Base-by-base conservation (phyloP, 1,140 invertebrate species). In the Nebria ingens region DNA sequence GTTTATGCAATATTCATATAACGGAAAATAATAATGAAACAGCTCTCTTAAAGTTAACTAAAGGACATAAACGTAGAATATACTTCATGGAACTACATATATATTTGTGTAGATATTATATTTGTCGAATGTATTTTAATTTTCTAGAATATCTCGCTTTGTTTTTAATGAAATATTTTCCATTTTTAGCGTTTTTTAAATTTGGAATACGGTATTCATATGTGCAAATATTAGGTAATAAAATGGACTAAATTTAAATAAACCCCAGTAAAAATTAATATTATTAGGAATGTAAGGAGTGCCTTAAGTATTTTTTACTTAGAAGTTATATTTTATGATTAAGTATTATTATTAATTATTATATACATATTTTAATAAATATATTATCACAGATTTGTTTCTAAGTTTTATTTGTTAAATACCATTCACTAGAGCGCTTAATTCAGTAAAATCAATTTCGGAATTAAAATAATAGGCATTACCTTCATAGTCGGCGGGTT, bases 141-240 rank as follows among this genome's bases (percentile, higher is more conserved):
- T 61, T 52, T 45, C 19, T 56, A 13, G 61, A 65, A 19, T 50
- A 55, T 17, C 12, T 52, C 2, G 19, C 61, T 1, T 49, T 68
- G 6, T 68, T 63, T 65, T 45, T 68, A 13, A 64, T 63, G 58
- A 56, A 61, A 38, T 21, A 58, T 29, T 68, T 57, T 56, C 66
- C 66, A 9, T 67, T 61, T 59, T 60, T 69, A 51, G 66, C 66
- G 2, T 64, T 62, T 52, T 66, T 59, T 53, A 63, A 59, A 52
- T 69, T 56, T 55, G 66, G 67, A 45, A 45, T 12, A 11, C 6
- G 15, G 15, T 6, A 29, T 29, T 29, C 25, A 29, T 17, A 45
- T 17, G 6, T 45, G 17, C 4, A 9, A 17, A 34, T 34, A 34
- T 34, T 34, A 34, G 25, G n/a, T n/a, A n/a, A 34, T n/a, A 34